These are phyloP conservation scores for Drosophila acutilabella DNA, from an alignment of 2,888 invertebrate genomes.

Conservation along the genomic window DNA sequence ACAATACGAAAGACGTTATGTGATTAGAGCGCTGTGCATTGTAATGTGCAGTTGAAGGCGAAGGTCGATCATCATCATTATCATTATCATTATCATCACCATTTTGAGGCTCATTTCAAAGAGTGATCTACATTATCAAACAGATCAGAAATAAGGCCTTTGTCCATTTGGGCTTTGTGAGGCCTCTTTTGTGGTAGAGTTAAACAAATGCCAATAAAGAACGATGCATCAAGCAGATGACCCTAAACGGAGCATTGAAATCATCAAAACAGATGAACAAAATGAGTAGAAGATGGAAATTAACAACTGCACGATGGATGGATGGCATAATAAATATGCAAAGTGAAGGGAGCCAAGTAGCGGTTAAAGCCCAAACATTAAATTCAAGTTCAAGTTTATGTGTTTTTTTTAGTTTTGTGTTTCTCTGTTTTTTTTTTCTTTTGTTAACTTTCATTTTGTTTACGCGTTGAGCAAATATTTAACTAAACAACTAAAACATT, in stretches of 20 bases:
- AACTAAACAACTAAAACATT: background rate
- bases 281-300: constrained; percentile 14
- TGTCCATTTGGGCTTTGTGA: constrained; percentile 36
- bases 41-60: constrained; percentile 74
- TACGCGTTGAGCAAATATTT: background rate
- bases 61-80: constrained; percentile 63
- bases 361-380: constrained; percentile 56
- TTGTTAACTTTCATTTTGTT: constrained; percentile 36
- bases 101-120: constrained; percentile 33
- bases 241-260: constrained; percentile 49
- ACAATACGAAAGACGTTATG: constrained; percentile 43
- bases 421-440: constrained; percentile 14
- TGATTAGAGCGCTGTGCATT: constrained; percentile 49
- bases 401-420: constrained; percentile 26
- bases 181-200: constrained; percentile 43
- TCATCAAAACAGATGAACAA: constrained; percentile 15
- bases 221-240: constrained; percentile 52
- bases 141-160: constrained; percentile 24
- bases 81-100: constrained; percentile 54
- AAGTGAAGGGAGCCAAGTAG: constrained; percentile 55
- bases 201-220: constrained; percentile 35
- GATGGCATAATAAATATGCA: constrained; percentile 44
- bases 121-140: constrained; percentile 52
- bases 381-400: constrained; percentile 75
- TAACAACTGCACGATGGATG: constrained; percentile 10